phyloP scores from a whole-genome alignment of 2,888 invertebrate species.

The Ganaspis brasiliensis region DNA sequence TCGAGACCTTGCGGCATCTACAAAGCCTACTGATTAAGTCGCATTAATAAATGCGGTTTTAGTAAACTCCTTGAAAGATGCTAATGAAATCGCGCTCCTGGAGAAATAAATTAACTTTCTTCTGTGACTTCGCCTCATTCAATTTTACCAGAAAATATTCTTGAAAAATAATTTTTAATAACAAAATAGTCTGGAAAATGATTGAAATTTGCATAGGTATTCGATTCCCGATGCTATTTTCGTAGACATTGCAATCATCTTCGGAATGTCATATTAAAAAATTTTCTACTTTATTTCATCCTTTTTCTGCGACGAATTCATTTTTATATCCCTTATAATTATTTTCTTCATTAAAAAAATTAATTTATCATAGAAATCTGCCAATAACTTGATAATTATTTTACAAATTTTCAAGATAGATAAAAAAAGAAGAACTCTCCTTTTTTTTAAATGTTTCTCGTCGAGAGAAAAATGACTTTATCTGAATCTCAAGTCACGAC shows the following conservation, averaged over 20 bases:
- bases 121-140: neutral
- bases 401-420: too few relatives aligned
- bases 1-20: slow-evolving; percentile 32
- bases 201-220: slow-evolving; percentile 7
- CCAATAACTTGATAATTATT: too few relatives aligned
- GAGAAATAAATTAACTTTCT: slow-evolving; percentile 55
- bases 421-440: too few relatives aligned
- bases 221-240: too few relatives aligned
- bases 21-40: slow-evolving; percentile 49
- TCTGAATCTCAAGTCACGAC: neutral
- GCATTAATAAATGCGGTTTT: slow-evolving; percentile 53
- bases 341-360: too few relatives aligned
- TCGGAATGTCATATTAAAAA: too few relatives aligned
- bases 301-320: too few relatives aligned
- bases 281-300: too few relatives aligned
- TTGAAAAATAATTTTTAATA: slow-evolving; percentile 5
- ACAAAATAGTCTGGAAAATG: slow-evolving; percentile 5
- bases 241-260: too few relatives aligned
- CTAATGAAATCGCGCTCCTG: slow-evolving; percentile 57
- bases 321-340: too few relatives aligned
- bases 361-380: too few relatives aligned
- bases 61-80: slow-evolving; percentile 50
- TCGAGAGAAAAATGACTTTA: slow-evolving; percentile 18
- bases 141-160: neutral
- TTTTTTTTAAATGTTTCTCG: neutral